phyloP scores from a whole-genome alignment of 2,888 invertebrate genomes.

The Drosophila eohydei region DNA sequence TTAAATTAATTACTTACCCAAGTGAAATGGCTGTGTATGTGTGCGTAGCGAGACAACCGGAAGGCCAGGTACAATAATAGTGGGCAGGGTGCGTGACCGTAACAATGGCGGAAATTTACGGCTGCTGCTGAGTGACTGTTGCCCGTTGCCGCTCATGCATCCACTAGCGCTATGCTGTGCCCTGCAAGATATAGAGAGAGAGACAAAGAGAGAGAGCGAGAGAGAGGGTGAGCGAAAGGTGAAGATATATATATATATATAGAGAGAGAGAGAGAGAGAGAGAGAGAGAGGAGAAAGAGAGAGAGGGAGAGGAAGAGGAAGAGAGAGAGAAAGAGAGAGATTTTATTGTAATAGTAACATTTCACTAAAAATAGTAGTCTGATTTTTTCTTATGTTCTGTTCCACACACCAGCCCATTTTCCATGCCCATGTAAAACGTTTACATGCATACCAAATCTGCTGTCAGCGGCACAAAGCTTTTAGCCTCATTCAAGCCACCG shows the following conservation, averaged over 20 bases:
- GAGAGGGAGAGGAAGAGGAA: constrained; percentile 2
- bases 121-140: constrained; percentile 81
- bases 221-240: no score
- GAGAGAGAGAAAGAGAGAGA: constrained; percentile 6
- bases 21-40: constrained; percentile 87
- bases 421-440: constrained; percentile 4
- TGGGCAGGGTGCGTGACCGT: constrained; percentile 93
- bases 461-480: constrained; percentile 57
- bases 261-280: constrained; percentile 4
- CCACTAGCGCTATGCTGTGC: constrained; percentile 86
- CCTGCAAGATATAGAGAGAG: constrained; percentile 69
- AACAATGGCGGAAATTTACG: constrained; percentile 89
- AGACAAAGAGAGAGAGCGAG: constrained; percentile 10
- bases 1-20: constrained; percentile 83
- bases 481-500: not conserved
- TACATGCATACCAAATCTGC: constrained; percentile 51
- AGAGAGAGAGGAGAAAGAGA: constrained; percentile 3
- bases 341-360: constrained; percentile 27
- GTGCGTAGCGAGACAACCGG: constrained; percentile 92
- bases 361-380: constrained; percentile 70
- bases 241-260: no score
- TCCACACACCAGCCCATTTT: not conserved
- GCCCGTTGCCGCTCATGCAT: constrained; percentile 21
- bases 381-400: constrained; percentile 50
- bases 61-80: constrained; percentile 94